A percentile compares a stretch with the other conserved stretches of the same genome.
Evolutionary conservation across 2,888 invertebrate genomes (phyloP).

Genomic region (Philereme vetulata): DNA sequence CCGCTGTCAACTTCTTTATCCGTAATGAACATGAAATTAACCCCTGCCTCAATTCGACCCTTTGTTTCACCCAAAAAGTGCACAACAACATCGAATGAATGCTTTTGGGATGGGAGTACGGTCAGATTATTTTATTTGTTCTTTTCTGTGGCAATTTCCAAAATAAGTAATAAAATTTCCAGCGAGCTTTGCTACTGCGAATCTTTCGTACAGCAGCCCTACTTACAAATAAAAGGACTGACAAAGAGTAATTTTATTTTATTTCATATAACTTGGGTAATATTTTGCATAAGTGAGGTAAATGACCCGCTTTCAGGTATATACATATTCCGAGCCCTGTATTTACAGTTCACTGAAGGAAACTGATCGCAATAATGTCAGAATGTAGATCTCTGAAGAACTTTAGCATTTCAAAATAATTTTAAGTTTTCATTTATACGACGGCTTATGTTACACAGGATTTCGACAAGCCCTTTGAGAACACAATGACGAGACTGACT

Average conservation of each 20-base stretch:
- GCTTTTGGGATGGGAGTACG: constrained; percentile 33
- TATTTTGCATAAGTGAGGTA: too few relatives aligned
- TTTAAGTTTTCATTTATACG: constrained; percentile 67
- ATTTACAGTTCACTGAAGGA: background rate
- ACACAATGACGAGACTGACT: constrained; percentile 52
- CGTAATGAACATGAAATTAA: constrained; percentile 40
- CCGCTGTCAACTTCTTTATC: constrained; percentile 45
- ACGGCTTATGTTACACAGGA: constrained; percentile 65
- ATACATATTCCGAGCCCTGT: background rate
- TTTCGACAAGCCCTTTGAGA: constrained; percentile 56
- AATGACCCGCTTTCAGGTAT: too few relatives aligned
- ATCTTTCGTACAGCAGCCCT: too few relatives aligned
- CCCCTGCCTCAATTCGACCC: constrained; percentile 40
- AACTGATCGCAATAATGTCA: constrained; percentile 15
- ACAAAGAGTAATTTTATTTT: too few relatives aligned
- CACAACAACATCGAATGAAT: constrained; percentile 37
- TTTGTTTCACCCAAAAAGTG: constrained; percentile 42
- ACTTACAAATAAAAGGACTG: too few relatives aligned
- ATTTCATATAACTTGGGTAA: too few relatives aligned
- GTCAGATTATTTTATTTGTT: constrained; percentile 31
- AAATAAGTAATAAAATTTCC: too few relatives aligned
- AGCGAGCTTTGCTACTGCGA: too few relatives aligned
- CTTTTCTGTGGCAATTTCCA: constrained; percentile 9
- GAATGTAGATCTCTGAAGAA: constrained; percentile 9
- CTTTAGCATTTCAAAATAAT: constrained; percentile 58